Conservation (phyloP, 2,113 vertebrate genomes). For the Todiramphus chloris region DNA sequence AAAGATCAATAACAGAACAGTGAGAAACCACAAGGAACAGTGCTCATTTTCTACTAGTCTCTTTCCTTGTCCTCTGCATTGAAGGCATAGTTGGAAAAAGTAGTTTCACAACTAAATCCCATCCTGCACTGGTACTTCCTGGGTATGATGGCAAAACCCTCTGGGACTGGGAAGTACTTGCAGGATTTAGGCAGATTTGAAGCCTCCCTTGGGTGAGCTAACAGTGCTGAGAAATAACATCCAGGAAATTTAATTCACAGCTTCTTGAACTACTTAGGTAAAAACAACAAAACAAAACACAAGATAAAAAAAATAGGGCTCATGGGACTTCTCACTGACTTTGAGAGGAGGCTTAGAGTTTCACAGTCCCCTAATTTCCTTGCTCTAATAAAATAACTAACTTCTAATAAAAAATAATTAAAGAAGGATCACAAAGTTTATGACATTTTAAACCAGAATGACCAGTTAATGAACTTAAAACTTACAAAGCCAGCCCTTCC, state of each 20-base stretch:
- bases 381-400: not conserved
- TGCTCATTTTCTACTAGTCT: not conserved
- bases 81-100: not conserved
- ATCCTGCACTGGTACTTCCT: not conserved
- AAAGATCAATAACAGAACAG: not conserved
- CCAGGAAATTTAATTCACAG: not conserved
- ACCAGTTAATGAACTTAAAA: not conserved
- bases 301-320: not conserved
- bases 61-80: not conserved
- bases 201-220: not conserved
- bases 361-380: not conserved
- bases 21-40: not conserved
- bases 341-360: not conserved
- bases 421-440: not conserved
- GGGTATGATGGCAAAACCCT: not conserved
- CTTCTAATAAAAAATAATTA: not conserved
- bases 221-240: not conserved
- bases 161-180: not conserved
- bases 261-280: not conserved
- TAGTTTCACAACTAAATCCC: fast-evolving
- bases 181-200: not conserved
- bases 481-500: not conserved
- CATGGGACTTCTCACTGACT: not conserved
- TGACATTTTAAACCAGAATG: not conserved
- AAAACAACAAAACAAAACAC: not conserved